Evolutionary conservation across 2,888 invertebrate species (phyloP), one percentile per base, ranked within the genome.

Genomic region (Cremastobaeus sp.): DNA sequence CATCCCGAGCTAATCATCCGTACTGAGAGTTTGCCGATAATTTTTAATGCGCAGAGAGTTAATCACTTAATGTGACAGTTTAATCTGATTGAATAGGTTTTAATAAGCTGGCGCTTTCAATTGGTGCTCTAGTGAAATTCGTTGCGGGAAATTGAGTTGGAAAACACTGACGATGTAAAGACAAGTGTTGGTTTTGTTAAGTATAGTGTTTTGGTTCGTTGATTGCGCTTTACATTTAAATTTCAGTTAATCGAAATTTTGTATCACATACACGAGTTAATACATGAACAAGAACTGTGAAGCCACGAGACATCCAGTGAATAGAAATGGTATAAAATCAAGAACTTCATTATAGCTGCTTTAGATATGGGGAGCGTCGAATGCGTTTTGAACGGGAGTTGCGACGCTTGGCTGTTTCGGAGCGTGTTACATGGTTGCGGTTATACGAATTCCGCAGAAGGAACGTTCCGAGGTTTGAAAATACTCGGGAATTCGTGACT

Each of bases 301-400:
- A 76, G 74, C 75, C 70, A 20, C 54, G 59, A 39, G 68, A 71
- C 77, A 78, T 78, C 68, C 55, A 73, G 77, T 81, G 82, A 85
- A 84, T 84, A 79, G 81, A 76, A 84, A 84, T 83, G 77, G 81
- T 78, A 78, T 50, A 76, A 79, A 83, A 82, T 81, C 80, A 79
- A 79, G 76, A 39, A 74, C 71, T 75, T 68, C 66, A 57, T 66
- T 74, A 39, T 60, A 45, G 43, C 37, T 6, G 41, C 41, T 52
- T 70, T 50, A 76, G 73, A 77, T 76, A 73, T 74, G 74, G 76
- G 77, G 78, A 78, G 78, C 76, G 74, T 69, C 77, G 78, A 78
- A 77, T 77, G 78, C 76, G 79, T 77, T 80, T 78, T 71, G 48
- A 74, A 71, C 72, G 68, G 47, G 54, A 43, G 43, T 41, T 45